Evolutionary conservation across 2,113 vertebrate genomes (phyloP).

Genomic region (Marmota flaviventris): DNA sequence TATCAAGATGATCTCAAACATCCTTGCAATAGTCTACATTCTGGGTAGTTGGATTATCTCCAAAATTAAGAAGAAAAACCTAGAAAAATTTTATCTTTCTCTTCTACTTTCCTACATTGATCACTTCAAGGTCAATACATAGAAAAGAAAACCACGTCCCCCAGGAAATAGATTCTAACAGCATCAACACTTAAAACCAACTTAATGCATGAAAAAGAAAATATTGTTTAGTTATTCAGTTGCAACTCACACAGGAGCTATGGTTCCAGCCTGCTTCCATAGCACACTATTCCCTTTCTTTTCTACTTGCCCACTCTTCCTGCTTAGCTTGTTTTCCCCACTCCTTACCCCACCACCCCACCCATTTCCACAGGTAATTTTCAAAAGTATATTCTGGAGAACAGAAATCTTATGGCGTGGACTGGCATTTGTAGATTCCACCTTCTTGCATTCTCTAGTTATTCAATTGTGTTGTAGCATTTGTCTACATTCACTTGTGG

Average conservation of each 20-base stretch:
- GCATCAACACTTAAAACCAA: constrained; percentile 52
- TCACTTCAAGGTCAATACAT: constrained; percentile 52
- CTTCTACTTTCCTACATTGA: constrained; percentile 25
- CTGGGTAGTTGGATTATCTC: constrained; percentile 37
- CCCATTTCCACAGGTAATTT: constrained; percentile 38
- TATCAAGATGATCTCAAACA: constrained; percentile 31
- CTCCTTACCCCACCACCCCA: not conserved
- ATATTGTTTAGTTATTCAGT: constrained; percentile 70
- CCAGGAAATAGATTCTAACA: constrained; percentile 50
- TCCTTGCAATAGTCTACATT: constrained; percentile 22
- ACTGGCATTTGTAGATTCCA: constrained; percentile 24
- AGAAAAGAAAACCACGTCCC: constrained; percentile 35
- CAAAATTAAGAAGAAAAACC: constrained; percentile 45
- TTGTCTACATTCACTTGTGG: not conserved
- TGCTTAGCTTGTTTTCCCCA: not conserved
- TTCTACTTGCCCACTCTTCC: not conserved
- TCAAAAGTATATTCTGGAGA: constrained; percentile 53
- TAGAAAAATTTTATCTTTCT: not conserved
- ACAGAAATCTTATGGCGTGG: constrained; percentile 8
- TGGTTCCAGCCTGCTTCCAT: constrained; percentile 63
- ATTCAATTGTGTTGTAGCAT: not conserved
- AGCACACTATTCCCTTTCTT: constrained; percentile 45
- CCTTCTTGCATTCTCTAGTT: constrained; percentile 5
- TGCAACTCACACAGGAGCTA: constrained; percentile 42
- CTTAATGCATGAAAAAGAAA: constrained; percentile 62